Evolutionary conservation across 2,113 vertebrate species (phyloP), one percentile per base, ranked within the genome.

Genomic region (Pterocles burchelli): DNA sequence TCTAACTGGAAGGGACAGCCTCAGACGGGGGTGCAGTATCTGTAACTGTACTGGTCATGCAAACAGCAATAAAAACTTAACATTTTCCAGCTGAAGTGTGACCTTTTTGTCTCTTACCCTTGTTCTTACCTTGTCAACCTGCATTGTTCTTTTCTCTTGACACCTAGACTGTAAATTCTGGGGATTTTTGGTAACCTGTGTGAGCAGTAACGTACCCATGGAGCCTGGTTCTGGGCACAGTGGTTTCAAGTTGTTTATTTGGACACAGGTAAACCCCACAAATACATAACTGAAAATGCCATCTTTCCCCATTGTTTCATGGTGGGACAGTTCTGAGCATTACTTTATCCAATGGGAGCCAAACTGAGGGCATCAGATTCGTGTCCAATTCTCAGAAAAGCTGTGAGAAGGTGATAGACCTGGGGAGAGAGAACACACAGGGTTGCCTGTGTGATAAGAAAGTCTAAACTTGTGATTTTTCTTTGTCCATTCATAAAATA

Each of bases 151-250:
- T 78, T 74, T 62, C 9, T 49, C 11, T 63, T 54, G 31, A 1
- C 9, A 34, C n/a, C 25, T 55, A 43, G 13, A 59, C 15, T 19
- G 6, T 54, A 62, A 77, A 66, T 28, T 59, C 29, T 33, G 29
- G 9, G 17, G 14, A 29, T 31, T 33, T 93, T 80, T 61, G 82
- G 13, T 81, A 43, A 68, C 9, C 11, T 36, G 1, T 21, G 25
- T 28, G 8, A 41, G 5, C 15, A n/a, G 10, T 5, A 71, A 34
- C 22, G 48, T 36, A 17, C 5, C 2, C 14, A 18, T 8, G 7
- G 25, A 34, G 2, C 5, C 1, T 18, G 26, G 9, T 84, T 65
- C 14, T 59, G 52, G 11, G 15, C 10, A n/a, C 0, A 1, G 5
- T 4, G 3, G 26, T 91, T 89, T 78, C 34, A 55, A 55, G 16